phyloP scores from a whole-genome alignment of 2,888 invertebrate species.

The Cloeon dipterum region DNA sequence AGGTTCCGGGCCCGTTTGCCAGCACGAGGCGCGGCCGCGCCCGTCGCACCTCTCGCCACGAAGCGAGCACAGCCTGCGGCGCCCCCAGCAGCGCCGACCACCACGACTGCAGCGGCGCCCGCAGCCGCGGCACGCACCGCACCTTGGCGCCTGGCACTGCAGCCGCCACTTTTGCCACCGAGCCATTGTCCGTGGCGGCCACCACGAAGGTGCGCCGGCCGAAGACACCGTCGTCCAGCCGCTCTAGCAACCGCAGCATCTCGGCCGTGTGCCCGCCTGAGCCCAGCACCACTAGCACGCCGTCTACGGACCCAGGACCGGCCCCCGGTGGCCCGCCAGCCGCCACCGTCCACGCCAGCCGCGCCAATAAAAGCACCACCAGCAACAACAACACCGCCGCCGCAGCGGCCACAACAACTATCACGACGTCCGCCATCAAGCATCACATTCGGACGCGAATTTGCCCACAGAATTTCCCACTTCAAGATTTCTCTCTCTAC shows the following conservation, averaged over 20 bases:
- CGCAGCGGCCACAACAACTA: no score
- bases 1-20: constrained; percentile 93
- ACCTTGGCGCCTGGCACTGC: constrained; percentile 20
- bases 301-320: no score
- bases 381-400: no score
- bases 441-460: no score
- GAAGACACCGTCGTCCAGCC: constrained; percentile 37
- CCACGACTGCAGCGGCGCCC: constrained; percentile 73
- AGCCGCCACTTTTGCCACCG: constrained; percentile 35
- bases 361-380: no score
- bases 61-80: constrained; percentile 38
- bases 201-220: constrained; percentile 52
- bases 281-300: no score
- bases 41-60: constrained; percentile 40
- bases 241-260: constrained; percentile 49
- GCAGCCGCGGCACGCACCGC: constrained; percentile 50
- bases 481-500: no score
- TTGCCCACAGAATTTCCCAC: no score
- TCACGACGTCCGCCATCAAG: no score
- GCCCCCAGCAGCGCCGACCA: constrained; percentile 57
- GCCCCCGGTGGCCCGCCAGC: no score
- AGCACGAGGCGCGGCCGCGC: constrained; percentile 59
- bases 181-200: constrained; percentile 54
- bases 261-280: constrained; percentile 92
- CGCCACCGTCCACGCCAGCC: no score